Evolutionary conservation across 2,113 vertebrate genomes (phyloP), one percentile per base, ranked within the genome.

Genomic region (Prolemur simus): DNA sequence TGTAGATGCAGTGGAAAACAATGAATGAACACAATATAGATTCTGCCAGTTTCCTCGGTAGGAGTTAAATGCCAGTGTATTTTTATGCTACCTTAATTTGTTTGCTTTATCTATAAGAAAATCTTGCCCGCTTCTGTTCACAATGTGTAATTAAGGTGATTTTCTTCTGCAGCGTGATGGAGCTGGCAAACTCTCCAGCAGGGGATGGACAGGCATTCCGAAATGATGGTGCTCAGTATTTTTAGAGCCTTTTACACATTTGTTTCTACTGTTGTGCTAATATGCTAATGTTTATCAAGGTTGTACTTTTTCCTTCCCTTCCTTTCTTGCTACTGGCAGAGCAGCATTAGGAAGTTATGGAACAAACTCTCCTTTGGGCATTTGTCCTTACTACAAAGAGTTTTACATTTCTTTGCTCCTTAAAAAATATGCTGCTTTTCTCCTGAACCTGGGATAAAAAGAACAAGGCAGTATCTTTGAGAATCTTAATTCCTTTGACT

Each of bases 401-500:
- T 86, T 93, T 87, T 83, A 86, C 11, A 52, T 85, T 91, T 93
- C 77, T 77, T 74, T 89, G 58, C n/a, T 95, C 39, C 56, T 93
- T 97, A 58, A 66, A 94, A 84, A 42, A 80, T n/a, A 74, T 15
- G 54, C 37, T 77, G 37, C 78, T 94, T 94, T 96, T 95, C 91
- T 71, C 49, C 56, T 92, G 56, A 95, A 90, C 42, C 52, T 42
- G 78, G 56, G 83, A 92, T 95, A 95, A 96, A 95, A 95, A 91
- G 83, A 71, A 71, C 10, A 14, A 89, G 73, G 47, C 80, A 37
- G 37, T 74, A 49, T 96, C 58, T 94, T 47, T 66, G 88, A 47
- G 83, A 80, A 89, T 90, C 83, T 95, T 91, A 96, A 94, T 96
- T 95, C 81, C 14, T 96, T 97, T 34, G 73, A 83, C 81, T 76